Conservation (phyloP, 2,797 vertebrate species). For the Acipenser transmontanus region DNA sequence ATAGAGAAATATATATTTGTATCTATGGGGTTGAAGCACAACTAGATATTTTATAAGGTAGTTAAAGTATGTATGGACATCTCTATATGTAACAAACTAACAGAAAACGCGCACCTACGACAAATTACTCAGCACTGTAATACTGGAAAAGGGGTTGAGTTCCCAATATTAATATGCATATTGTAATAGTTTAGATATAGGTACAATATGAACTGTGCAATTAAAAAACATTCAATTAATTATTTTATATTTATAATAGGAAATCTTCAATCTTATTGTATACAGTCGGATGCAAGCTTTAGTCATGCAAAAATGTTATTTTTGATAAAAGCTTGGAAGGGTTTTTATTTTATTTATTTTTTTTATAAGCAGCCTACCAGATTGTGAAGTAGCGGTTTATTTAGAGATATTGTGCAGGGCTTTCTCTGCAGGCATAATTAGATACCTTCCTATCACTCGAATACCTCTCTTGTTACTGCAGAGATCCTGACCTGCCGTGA, state of each 20-base stretch:
- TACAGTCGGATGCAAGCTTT: too few species aligned
- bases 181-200: not conserved
- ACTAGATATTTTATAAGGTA: conserved; percentile 39
- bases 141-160: not conserved
- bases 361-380: too few species aligned
- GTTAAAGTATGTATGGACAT: conserved; percentile 39
- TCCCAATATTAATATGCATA: not conserved
- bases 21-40: conserved; percentile 46
- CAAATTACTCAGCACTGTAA: not conserved
- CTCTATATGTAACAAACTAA: conserved; percentile 50
- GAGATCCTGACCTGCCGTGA: too few species aligned
- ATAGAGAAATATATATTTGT: not conserved
- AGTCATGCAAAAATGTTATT: too few species aligned
- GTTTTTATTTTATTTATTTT: too few species aligned
- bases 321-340: too few species aligned
- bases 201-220: too few species aligned
- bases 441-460: not conserved
- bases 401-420: not conserved
- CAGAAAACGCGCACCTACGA: conserved; percentile 14
- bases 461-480: too few species aligned
- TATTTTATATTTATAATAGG: too few species aligned
- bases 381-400: too few species aligned
- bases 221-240: too few species aligned
- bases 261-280: too few species aligned
- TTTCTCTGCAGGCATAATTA: not conserved